Evolutionary conservation across 2,888 invertebrate species (phyloP), one percentile per base, ranked within the genome.

Genomic region (Allygus modestus): DNA sequence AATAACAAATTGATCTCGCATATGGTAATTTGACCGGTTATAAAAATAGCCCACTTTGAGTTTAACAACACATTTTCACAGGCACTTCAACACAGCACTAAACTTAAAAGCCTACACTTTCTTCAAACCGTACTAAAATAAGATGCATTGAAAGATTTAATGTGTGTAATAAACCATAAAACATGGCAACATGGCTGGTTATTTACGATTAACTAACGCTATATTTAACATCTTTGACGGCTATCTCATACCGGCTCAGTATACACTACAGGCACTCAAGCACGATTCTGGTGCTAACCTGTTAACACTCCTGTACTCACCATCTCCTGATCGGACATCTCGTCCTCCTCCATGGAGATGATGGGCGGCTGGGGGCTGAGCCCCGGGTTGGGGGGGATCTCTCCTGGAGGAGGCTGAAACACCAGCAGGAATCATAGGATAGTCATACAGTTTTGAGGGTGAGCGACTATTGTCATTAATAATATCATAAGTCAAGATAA

Each of bases 321-420:
- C 90, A 95, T 94, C 91, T 97, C 97, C 88, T 96, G 95, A 89
- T 97, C 96, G 0, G 97, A 97, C 86, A 96, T 95, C 89, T 98
- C 98, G 89, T 98, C 98, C 89, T 98, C 98, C 90, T 98, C 98
- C 97, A 98, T 98, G 20, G 97, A 97, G 89, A 98, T 97, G 85
- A 98, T 98, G 71, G 95, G 95, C 89, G 95, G 93, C 89, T 96
- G 96, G 1, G 93, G 91, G 58, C 86, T 85, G 71, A 84, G 69
- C 43, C 69, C 91, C 90, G n/a, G 91, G 91, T 92, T 91, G 90
- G 87, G 85, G 82, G 86, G 86, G 82, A 87, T 85, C 79, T 85
- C 84, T 33, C 43, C 46, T 71, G 84, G 84, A 9, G 79, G 81
- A 5, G 82, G 84, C 86, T 86, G 81, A 51, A 85, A 85, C 28